Evolutionary conservation across 1,140 invertebrate species (phyloP), one percentile per base, ranked within the genome.

Genomic region (Drosophila suzukii): DNA sequence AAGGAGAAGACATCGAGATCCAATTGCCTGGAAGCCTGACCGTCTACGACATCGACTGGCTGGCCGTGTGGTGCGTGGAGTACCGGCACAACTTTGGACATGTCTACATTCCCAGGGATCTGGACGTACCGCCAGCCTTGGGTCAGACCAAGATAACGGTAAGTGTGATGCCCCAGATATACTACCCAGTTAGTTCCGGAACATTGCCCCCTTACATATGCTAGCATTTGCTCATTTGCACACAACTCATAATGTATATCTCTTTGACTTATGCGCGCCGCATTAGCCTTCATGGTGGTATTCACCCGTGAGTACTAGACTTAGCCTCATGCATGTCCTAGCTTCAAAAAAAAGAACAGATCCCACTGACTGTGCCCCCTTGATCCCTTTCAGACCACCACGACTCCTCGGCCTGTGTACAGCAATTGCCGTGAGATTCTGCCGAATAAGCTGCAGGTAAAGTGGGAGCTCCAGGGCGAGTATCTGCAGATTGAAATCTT

Each of bases 41-140:
- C 0, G 96, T 98, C 6, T 97, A 97, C 91, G 97, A 98, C 91
- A 97, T 98, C 55, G 96, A 98, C 90, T 98, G 97, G 97, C 93
- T 98, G n/a, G 94, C 96, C 0, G 95, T 98, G 0, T 98, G 97
- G 97, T 97, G 97, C 89, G 95, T 97, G 8, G 93, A 96, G 90
- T 97, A 96, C 91, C 93, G 95, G 34, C 96, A 98, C 78, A 98
- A 98, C 93, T 98, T 98, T 82, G 97, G 97, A 0, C 96, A 98
- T 75, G 97, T 98, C 2, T 93, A 95, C 71, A 97, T 98, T 59
- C 97, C 97, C 0, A 96, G 97, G 89, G 96, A 97, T 80, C 91
- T 98, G 61, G 97, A 98, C 80, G 97, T 98, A 3, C 97, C 97
- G 0, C 97, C 97, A 0, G 96, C 97, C 2, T 92, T 98, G 56